These are phyloP conservation scores for Lutraria lutraria DNA, from an alignment of 2,888 invertebrate species.

Conservation along the genomic window DNA sequence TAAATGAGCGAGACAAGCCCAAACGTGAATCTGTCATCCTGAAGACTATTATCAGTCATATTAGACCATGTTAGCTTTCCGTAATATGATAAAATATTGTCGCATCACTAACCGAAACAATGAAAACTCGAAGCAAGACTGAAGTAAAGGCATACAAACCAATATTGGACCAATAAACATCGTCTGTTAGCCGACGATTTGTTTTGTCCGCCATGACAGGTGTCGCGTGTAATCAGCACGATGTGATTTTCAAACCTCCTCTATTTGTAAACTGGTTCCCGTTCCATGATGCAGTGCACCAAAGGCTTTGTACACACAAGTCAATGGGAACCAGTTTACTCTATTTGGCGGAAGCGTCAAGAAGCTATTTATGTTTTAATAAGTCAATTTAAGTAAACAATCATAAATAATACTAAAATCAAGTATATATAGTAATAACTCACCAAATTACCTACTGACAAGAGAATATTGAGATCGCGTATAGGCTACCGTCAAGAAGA, in stretches of 20 bases:
- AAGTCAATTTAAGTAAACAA: too few species aligned
- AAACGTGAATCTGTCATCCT: background rate
- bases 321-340: too few species aligned
- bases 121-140: background rate
- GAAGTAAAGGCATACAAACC: conserved; percentile 27
- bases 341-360: too few species aligned
- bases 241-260: conserved; percentile 11
- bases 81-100: background rate
- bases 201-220: conserved; percentile 56
- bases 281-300: too few species aligned
- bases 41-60: background rate
- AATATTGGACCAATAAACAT: conserved; percentile 58
- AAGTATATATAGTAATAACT: too few species aligned
- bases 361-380: too few species aligned
- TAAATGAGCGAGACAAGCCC: conserved; percentile 20
- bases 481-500: too few species aligned
- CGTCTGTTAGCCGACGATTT: conserved; percentile 20
- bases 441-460: too few species aligned
- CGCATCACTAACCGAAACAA: background rate
- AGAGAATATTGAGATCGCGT: too few species aligned
- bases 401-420: too few species aligned
- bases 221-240: conserved; percentile 2
- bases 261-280: too few species aligned
- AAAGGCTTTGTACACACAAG: too few species aligned
- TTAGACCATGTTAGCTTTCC: background rate